Base-by-base conservation (phyloP, 2,113 vertebrate genomes). In the Columba janthina region DNA sequence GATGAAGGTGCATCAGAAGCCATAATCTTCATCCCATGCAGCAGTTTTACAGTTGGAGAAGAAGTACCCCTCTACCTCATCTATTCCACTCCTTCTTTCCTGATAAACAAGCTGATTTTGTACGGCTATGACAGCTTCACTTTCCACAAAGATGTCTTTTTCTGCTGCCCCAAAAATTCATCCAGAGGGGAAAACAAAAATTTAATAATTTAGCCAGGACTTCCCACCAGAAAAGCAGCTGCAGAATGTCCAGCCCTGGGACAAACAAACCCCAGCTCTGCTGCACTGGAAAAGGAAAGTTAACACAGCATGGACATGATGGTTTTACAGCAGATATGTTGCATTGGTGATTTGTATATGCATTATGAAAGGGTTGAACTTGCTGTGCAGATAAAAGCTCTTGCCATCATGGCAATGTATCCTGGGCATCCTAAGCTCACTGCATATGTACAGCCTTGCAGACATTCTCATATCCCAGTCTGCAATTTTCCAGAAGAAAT, bases 381-480 rank as follows among this genome's bases (percentile, higher is more conserved):
- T 46, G 28, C 10, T 32, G 1, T 40, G 24, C 42, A 60, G 44
- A 42, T 32, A 11, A 73, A 71, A 81, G 21, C 10, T 28, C n/a
- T 60, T 2, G 5, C 10, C 24, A 8, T 18, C 42, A 1, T 4
- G 21, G 34, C 8, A 2, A 0, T 4, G 18, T 15, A 15, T 50
- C 31, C 48, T 24, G 65, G n/a, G 11, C 44, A 7, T 40, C 38
- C 38, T 54, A 20, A 8, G 2, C 9, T 76, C 54, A 1, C 9
- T 48, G 26, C 17, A 3, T 3, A 4, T 0, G 4, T 50, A 38
- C 15, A 40, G 17, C n/a, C 61, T 61, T 29, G 8, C 19, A 78
- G 17, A 7, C 19, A 16, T 3, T 0, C 15, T 66, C 24, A 12
- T 3, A 12, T 9, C 72, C 54, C 58, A 50, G 12, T 2, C 87